These are phyloP conservation scores for Galagoides demidoff DNA, from an alignment of 2,797 vertebrate genomes.

Conservation along the genomic window DNA sequence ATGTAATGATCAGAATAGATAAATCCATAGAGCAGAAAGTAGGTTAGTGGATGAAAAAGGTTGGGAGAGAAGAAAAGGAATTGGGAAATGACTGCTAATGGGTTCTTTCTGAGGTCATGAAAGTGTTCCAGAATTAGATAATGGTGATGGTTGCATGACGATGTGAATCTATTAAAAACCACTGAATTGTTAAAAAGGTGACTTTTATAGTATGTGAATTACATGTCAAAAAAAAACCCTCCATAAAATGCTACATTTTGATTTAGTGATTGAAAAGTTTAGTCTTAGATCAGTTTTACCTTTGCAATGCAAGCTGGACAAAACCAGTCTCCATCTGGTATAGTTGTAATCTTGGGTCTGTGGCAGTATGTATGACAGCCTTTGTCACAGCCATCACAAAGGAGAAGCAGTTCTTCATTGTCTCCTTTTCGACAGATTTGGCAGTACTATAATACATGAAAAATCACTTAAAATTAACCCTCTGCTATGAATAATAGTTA, in stretches of 20 bases:
- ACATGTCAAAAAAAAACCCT: not conserved
- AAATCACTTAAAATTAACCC: constrained; percentile 67
- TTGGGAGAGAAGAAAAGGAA: not conserved
- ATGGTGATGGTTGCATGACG: not conserved
- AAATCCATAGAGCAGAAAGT: not conserved
- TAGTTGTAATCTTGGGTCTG: constrained; percentile 97
- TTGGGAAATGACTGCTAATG: not conserved
- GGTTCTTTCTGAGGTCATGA: not conserved
- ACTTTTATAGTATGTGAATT: not conserved
- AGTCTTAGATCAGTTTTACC: constrained; percentile 86
- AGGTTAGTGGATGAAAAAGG: not conserved
- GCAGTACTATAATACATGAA: constrained; percentile 93
- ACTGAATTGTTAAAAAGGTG: not conserved
- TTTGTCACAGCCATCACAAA: constrained; percentile 99
- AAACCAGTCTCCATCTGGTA: constrained; percentile 99
- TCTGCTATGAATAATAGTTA: constrained; percentile 32
- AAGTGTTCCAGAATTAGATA: not conserved
- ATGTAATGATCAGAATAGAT: not conserved
- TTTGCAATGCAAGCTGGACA: constrained; percentile 99
- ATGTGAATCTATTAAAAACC: not conserved
- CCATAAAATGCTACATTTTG: constrained; percentile 27
- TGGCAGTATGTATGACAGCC: constrained; percentile 99
- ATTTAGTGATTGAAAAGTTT: not conserved
- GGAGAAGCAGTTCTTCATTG: constrained; percentile 97
- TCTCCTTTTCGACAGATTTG: constrained; percentile 99